phyloP scores from a whole-genome alignment of 2,113 vertebrate species.

The Pavo muticus region DNA sequence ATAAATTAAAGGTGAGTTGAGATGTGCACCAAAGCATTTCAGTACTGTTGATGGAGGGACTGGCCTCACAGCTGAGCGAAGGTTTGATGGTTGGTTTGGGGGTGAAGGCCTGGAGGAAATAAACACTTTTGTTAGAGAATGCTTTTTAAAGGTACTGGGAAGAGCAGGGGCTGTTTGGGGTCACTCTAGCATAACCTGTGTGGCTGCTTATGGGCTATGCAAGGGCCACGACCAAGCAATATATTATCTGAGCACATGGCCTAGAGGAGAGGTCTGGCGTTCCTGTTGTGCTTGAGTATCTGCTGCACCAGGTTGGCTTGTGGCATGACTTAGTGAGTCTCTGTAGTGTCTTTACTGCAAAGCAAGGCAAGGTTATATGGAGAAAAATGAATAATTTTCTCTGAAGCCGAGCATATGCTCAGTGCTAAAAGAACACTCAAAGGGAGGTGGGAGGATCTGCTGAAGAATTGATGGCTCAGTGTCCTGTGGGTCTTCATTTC shows the following conservation, averaged over 20 bases:
- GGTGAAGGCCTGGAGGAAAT: neutral
- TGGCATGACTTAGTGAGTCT: neutral
- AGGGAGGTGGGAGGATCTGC: neutral
- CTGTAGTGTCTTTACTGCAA: neutral
- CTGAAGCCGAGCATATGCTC: neutral
- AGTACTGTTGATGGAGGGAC: neutral
- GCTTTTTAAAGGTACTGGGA: neutral
- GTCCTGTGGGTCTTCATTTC: neutral
- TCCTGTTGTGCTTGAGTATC: neutral
- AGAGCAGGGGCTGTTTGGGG: neutral
- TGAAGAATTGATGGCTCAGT: neutral
- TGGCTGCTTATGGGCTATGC: neutral
- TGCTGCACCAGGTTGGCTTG: neutral
- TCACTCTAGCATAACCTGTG: neutral
- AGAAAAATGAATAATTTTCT: neutral
- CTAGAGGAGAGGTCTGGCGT: neutral
- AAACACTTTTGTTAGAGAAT: neutral
- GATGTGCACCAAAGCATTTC: neutral
- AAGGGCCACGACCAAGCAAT: neutral
- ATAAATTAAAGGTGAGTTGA: neutral
- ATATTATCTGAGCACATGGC: neutral
- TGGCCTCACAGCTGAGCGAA: neutral
- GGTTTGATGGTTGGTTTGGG: neutral
- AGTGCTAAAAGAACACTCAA: neutral
- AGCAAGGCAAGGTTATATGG: neutral